These are phyloP conservation scores for Alouatta palliata DNA, from an alignment of 2,113 vertebrate genomes.

Conservation along the genomic window DNA sequence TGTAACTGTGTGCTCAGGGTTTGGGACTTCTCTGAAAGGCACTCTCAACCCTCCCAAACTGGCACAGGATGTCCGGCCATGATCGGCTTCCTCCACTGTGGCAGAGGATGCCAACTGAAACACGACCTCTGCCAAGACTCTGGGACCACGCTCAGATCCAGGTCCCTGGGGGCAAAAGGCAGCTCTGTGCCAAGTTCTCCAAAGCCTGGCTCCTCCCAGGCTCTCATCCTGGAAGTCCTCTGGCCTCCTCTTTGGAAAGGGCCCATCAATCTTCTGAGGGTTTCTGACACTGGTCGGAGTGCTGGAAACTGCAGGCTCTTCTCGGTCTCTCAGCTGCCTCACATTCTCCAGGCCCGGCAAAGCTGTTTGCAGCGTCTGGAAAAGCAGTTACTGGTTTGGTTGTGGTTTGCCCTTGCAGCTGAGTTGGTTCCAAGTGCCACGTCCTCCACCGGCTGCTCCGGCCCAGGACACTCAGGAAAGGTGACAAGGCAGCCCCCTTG, in stretches of 20 bases:
- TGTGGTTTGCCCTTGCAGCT: background rate
- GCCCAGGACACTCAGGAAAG: background rate
- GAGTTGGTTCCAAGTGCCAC: constrained; percentile 11
- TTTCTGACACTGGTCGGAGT: background rate
- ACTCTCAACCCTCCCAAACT: background rate
- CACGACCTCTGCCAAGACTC: constrained; percentile 49
- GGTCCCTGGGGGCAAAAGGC: constrained; percentile 10
- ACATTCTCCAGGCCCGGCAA: background rate
- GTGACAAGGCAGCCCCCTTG: background rate
- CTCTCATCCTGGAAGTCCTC: background rate
- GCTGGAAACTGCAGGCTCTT: background rate
- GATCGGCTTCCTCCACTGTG: background rate
- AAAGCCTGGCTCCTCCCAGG: background rate
- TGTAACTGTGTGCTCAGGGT: background rate
- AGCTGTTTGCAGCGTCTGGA: constrained; percentile 36
- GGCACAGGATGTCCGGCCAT: constrained; percentile 58
- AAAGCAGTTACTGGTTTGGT: constrained; percentile 51
- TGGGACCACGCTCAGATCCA: constrained; percentile 41
- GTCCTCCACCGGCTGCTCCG: background rate
- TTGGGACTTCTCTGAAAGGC: background rate
- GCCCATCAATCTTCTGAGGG: constrained; percentile 35
- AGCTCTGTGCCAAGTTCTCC: constrained; percentile 23
- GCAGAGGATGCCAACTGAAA: constrained; percentile 52
- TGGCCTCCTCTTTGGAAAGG: constrained; percentile 64
- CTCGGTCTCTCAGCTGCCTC: background rate